Evolutionary conservation across 2,888 invertebrate genomes (phyloP).

Genomic region (Drosophila incognita): DNA sequence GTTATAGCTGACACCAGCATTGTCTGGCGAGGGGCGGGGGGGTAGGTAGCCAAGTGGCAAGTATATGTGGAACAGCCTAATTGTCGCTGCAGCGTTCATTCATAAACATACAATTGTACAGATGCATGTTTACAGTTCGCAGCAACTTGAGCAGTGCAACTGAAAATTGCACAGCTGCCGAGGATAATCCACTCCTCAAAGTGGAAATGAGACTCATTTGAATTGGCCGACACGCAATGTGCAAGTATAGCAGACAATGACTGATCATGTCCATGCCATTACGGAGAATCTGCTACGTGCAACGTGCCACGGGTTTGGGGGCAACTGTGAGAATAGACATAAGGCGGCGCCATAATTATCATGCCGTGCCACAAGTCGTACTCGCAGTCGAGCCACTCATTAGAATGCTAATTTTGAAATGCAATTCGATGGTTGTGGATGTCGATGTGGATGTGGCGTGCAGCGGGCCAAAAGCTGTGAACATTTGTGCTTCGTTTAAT

Average conservation of each 20-base stretch:
- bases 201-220: constrained; percentile 54
- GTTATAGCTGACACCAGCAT: constrained; percentile 53
- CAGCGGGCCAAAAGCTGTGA: constrained; percentile 46
- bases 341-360: constrained; percentile 71
- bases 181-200: constrained; percentile 2
- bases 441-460: constrained; percentile 29
- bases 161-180: constrained; percentile 17
- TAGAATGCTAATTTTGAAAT: constrained; percentile 77
- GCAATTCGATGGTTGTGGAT: constrained; percentile 51
- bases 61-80: constrained; percentile 39
- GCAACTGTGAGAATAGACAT: constrained; percentile 33
- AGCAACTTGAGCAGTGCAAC: constrained; percentile 20
- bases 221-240: constrained; percentile 74
- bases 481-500: constrained; percentile 64
- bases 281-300: constrained; percentile 35
- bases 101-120: constrained; percentile 39
- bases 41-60: constrained; percentile 1
- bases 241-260: constrained; percentile 35
- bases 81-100: constrained; percentile 53
- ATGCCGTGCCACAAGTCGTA: constrained; percentile 44
- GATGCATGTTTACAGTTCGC: constrained; percentile 4
- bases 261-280: constrained; percentile 35
- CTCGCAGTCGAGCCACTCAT: constrained; percentile 45
- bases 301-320: neutral
- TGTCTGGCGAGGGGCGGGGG: neutral